A percentile compares a stretch with the other conserved stretches of the same genome.
Evolutionary conservation across 2,888 invertebrate genomes (phyloP).

Genomic region (Cyaniris semiargus): DNA sequence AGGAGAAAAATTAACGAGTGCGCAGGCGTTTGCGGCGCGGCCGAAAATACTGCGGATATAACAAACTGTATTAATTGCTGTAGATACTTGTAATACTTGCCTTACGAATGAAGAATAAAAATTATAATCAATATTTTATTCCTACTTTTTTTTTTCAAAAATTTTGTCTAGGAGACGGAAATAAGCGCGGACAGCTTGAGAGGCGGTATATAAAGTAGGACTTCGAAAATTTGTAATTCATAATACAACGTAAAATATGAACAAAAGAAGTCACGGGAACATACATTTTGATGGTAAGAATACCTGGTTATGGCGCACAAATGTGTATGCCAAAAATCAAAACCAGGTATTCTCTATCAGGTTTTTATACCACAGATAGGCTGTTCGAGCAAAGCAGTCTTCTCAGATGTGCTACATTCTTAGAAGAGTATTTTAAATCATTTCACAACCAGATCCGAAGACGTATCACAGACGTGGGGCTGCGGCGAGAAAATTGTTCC

Average conservation of each 20-base stretch:
- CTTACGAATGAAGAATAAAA: background rate
- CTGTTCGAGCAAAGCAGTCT: too few species aligned
- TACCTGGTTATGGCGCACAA: too few species aligned
- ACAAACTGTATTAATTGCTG: background rate
- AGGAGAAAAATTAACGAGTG: conserved; percentile 1
- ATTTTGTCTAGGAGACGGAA: background rate
- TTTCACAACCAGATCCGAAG: background rate
- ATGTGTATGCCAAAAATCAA: too few species aligned
- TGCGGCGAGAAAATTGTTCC: conserved; percentile 2
- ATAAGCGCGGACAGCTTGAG: too few species aligned
- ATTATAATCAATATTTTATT: background rate
- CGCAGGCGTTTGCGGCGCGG: background rate
- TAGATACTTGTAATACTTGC: background rate
- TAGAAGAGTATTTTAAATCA: background rate
- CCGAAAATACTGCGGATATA: background rate
- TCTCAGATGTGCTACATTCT: background rate
- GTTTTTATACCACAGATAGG: too few species aligned
- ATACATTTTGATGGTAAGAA: too few species aligned
- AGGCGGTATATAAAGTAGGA: too few species aligned
- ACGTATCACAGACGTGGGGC: background rate
- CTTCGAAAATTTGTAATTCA: too few species aligned
- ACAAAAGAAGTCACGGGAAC: too few species aligned
- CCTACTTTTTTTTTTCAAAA: background rate
- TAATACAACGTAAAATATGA: too few species aligned
- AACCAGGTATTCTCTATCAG: too few species aligned